Evolutionary conservation across 1,140 invertebrate genomes (phyloP).

Genomic region (Anastrepha obliqua): DNA sequence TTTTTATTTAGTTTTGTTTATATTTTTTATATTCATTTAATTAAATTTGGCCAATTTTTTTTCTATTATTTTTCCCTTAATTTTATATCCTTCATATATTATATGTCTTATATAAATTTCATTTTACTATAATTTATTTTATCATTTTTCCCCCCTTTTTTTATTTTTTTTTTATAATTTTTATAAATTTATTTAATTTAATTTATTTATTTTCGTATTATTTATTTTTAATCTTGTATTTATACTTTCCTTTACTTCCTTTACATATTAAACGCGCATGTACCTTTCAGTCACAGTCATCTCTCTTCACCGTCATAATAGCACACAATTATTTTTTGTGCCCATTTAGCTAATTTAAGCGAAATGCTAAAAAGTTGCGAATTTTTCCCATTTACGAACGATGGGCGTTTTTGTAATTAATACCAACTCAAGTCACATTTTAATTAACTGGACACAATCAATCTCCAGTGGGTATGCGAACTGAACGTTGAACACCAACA

Average conservation of each 20-base stretch:
- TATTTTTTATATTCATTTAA: neutral
- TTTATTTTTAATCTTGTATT: neutral
- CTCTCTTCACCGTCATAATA: too few relatives aligned
- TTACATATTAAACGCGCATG: too few relatives aligned
- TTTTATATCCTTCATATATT: too few relatives aligned
- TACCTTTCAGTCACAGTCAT: too few relatives aligned
- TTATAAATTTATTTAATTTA: neutral
- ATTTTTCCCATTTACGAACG: slow-evolving; percentile 46
- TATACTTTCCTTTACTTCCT: too few relatives aligned
- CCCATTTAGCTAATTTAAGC: neutral
- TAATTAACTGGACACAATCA: slow-evolving; percentile 57
- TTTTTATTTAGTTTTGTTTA: neutral
- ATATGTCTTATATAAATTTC: too few relatives aligned
- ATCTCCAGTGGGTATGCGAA: slow-evolving; percentile 41
- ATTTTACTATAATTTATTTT: neutral
- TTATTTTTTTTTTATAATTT: neutral
- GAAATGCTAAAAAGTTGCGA: neutral
- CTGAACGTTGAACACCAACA: slow-evolving; percentile 9
- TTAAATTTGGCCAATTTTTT: too few relatives aligned
- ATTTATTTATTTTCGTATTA: neutral
- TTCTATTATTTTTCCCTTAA: too few relatives aligned
- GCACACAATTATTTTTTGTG: neutral
- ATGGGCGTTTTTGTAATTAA: slow-evolving; percentile 57
- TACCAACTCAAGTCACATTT: slow-evolving; percentile 57
- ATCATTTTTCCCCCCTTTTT: neutral